phyloP scores from a whole-genome alignment of 2,888 invertebrate species.

The Cryptus armator region DNA sequence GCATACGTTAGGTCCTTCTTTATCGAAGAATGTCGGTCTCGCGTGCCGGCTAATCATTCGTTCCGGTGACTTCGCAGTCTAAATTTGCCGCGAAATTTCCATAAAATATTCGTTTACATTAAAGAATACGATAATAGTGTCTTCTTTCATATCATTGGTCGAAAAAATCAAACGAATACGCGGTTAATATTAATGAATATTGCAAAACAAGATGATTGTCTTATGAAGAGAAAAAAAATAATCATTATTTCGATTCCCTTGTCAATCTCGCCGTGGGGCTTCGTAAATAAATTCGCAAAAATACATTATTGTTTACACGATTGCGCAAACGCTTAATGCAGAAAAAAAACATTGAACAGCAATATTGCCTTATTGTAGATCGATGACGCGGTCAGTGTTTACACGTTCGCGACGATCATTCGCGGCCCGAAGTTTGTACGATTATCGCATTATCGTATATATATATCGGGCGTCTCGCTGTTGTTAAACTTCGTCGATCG shows the following conservation, averaged over 20 bases:
- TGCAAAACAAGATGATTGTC: neutral
- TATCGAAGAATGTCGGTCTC: slow-evolving; percentile 12
- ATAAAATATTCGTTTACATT: neutral
- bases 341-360: neutral
- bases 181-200: neutral
- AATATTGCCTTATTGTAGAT: too few species aligned
- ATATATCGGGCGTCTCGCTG: slow-evolving; percentile 3
- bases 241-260: neutral
- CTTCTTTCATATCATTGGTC: neutral
- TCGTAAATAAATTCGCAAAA: neutral
- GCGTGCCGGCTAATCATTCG: slow-evolving; percentile 41
- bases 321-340: neutral
- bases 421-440: neutral
- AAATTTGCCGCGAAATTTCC: neutral
- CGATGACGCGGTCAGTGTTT: slow-evolving; percentile 13
- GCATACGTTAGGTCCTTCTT: neutral
- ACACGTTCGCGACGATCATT: neutral
- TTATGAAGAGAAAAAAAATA: neutral
- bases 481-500: neutral
- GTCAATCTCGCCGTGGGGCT: too few species aligned
- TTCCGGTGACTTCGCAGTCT: slow-evolving; percentile 26
- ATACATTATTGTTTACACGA: neutral
- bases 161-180: neutral
- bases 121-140: neutral
- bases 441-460: neutral